Conservation (phyloP, 2,888 invertebrate genomes). For the Odontothrips loti region DNA sequence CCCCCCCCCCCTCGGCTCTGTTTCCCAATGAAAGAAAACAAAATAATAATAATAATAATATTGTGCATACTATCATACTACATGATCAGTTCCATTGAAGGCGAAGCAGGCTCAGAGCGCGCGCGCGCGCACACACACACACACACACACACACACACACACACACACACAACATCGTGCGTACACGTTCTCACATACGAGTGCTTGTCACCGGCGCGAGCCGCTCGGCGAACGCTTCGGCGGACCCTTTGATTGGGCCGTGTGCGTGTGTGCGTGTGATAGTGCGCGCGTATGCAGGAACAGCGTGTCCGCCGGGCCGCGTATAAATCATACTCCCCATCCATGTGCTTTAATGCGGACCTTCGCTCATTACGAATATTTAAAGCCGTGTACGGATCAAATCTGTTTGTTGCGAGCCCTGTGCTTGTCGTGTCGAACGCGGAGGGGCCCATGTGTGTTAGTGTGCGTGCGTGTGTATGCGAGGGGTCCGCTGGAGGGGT, state of each 20-base stretch:
- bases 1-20: too few species aligned
- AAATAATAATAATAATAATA: too few species aligned
- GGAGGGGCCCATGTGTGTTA: too few species aligned
- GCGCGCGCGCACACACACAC: too few species aligned
- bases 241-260: constrained; percentile 3
- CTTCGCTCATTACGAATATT: not conserved
- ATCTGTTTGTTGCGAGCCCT: not conserved
- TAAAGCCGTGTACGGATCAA: not conserved
- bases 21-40: too few species aligned
- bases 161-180: not conserved
- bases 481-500: not conserved
- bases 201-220: not conserved
- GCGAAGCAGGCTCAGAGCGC: too few species aligned
- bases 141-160: not conserved
- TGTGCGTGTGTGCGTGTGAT: constrained; percentile 4
- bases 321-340: constrained; percentile 9
- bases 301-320: constrained; percentile 36
- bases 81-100: too few species aligned
- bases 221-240: not conserved
- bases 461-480: not conserved
- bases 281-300: constrained; percentile 35
- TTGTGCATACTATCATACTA: too few species aligned
- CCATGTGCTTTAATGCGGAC: constrained; percentile 11
- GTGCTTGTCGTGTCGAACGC: too few species aligned
- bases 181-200: not conserved